Evolutionary conservation across 2,797 vertebrate genomes (phyloP).

Genomic region (Sebastes oblongus): DNA sequence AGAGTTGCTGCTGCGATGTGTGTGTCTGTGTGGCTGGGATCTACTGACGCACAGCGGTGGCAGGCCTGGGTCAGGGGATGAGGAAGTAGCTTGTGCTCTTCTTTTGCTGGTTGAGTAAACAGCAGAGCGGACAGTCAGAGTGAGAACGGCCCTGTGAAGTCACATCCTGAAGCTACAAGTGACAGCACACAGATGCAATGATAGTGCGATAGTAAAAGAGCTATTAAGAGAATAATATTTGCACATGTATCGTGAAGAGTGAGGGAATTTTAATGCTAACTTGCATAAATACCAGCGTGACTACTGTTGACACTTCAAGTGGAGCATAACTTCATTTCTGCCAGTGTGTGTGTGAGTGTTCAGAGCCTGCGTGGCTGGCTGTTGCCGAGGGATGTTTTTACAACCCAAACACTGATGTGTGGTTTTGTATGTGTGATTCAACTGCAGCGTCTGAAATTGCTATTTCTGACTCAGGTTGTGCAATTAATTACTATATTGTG

Average conservation of each 20-base stretch:
- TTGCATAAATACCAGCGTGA: neutral
- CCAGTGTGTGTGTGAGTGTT: neutral
- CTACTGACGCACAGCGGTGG: slow-evolving; percentile 59
- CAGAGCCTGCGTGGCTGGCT: neutral
- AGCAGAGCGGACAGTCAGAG: slow-evolving; percentile 54
- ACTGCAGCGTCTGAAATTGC: slow-evolving; percentile 26
- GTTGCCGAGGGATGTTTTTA: slow-evolving; percentile 23
- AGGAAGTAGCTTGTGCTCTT: slow-evolving; percentile 72
- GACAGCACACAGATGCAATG: neutral
- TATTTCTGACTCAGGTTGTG: slow-evolving; percentile 52
- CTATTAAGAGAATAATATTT: neutral
- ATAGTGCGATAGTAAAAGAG: neutral
- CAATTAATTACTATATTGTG: slow-evolving; percentile 40
- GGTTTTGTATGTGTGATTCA: slow-evolving; percentile 34
- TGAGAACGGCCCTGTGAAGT: slow-evolving; percentile 44
- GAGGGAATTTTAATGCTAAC: neutral
- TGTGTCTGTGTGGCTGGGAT: slow-evolving; percentile 11
- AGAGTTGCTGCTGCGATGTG: slow-evolving; percentile 6
- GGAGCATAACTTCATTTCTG: neutral
- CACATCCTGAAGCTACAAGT: slow-evolving; percentile 39
- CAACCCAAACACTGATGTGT: slow-evolving; percentile 32
- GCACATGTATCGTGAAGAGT: neutral
- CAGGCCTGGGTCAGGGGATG: slow-evolving; percentile 59
- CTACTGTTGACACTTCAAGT: neutral
- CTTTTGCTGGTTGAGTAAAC: slow-evolving; percentile 67